These are phyloP conservation scores for Eremobia ochroleuca DNA, from an alignment of 2,888 invertebrate genomes.

Conservation along the genomic window DNA sequence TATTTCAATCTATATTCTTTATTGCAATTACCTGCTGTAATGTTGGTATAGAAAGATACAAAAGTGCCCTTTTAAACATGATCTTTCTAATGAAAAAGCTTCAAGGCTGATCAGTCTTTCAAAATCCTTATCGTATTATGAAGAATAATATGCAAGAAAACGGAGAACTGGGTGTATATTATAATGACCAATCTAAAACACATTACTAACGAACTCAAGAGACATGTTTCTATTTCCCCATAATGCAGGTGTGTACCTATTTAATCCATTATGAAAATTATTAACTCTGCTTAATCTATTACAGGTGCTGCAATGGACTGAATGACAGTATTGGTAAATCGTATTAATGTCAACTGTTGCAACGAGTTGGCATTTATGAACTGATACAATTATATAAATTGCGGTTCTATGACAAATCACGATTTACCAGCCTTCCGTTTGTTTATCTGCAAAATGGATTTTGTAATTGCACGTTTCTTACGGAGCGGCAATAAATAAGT, in stretches of 20 bases:
- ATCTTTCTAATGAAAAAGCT: not conserved
- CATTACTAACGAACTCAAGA: conserved; percentile 9
- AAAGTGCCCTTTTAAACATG: not conserved
- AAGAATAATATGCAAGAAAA: not conserved
- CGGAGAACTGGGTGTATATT: not conserved
- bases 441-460: conserved; percentile 50
- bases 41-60: not conserved
- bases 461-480: conserved; percentile 49
- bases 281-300: conserved; percentile 51
- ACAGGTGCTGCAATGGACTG: conserved; percentile 62
- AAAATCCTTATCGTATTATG: not conserved
- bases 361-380: conserved; percentile 64
- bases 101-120: not conserved
- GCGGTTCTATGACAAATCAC: conserved; percentile 65
- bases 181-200: not conserved
- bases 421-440: conserved; percentile 52
- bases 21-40: not conserved
- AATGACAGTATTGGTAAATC: conserved; percentile 58
- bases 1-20: too few species aligned
- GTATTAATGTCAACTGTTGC: conserved; percentile 66
- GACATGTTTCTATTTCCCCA: conserved; percentile 24
- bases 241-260: conserved; percentile 57
- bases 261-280: conserved; percentile 55
- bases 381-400: conserved; percentile 65
- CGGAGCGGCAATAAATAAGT: conserved; percentile 13